Evolutionary conservation across 35 echinoderm and acorn worm species (phyloP), one percentile per base, ranked within the genome.

Genomic region (Chiridota heheva): DNA sequence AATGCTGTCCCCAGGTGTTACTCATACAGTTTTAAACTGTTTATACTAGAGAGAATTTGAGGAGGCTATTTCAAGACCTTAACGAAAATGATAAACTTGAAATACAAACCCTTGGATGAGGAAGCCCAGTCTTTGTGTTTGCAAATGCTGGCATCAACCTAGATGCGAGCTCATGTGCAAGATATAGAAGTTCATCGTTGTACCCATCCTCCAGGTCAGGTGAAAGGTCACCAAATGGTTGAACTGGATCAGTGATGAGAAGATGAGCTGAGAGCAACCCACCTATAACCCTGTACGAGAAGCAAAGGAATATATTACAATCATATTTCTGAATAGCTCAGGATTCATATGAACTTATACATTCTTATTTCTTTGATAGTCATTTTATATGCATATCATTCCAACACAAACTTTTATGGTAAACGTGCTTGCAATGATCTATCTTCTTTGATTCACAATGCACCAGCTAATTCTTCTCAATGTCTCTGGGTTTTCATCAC

Each of bases 261-360:
- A 98, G 74, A 78, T 98, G 95, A 20, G 95, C 95, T 32, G 95
- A 98, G 16, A 98, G 57, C 45, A 98, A 57, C 37, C 89, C 95
- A 81, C 95, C 95, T 69, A 96, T 81, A 29, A 96, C 82, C 46
- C 92, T 96, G 82, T 48, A 57, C 24, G 27, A 17, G 81, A 7
- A 72, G 36, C 12, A 62, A n/a, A n/a, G n/a, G n/a, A n/a, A n/a
- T n/a, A n/a, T n/a, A n/a, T n/a, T n/a, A n/a, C n/a, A n/a, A n/a
- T n/a, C n/a, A n/a, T n/a, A n/a, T n/a, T n/a, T n/a, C n/a, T n/a
- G n/a, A n/a, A n/a, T n/a, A n/a, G n/a, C n/a, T n/a, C n/a, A n/a
- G n/a, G n/a, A n/a, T n/a, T n/a, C n/a, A n/a, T n/a, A n/a, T n/a
- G n/a, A n/a, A n/a, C n/a, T n/a, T n/a, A n/a, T n/a, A n/a, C n/a